Percentiles rank a stretch among this genome's conserved stretches.
phyloP scores from a whole-genome alignment of 37 sponge, comb jelly and placozoan species.

The Ianthella basta region DNA sequence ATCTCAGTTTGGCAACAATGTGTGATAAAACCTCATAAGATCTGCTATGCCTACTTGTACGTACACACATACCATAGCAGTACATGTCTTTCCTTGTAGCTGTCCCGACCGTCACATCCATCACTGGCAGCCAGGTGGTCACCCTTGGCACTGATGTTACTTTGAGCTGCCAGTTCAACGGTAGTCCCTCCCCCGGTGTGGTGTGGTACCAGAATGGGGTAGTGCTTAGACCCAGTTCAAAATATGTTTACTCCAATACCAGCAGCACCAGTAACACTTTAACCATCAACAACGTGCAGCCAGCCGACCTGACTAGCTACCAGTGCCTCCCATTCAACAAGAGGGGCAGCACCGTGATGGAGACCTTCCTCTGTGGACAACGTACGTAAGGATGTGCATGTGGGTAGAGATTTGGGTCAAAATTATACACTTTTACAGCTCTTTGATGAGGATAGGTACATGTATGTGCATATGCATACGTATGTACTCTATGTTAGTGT shows the following conservation, averaged over 20 bases:
- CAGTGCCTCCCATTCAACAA: not conserved
- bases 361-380: slow-evolving; percentile 16
- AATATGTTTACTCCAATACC: not conserved
- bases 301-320: slow-evolving; percentile 4
- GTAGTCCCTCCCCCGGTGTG: slow-evolving; percentile 2
- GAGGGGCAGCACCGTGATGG: not conserved
- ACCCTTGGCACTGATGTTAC: not conserved
- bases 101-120: not conserved
- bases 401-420: not conserved
- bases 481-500: no score
- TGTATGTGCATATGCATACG: not conserved
- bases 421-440: no score
- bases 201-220: not conserved
- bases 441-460: no score
- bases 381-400: slow-evolving; percentile 10
- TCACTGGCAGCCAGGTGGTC: not conserved
- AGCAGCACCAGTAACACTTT: not conserved
- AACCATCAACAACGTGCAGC: slow-evolving; percentile 10
- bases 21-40: no score
- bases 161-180: not conserved
- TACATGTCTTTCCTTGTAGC: not conserved
- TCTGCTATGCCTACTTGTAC: no score
- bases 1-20: not conserved
- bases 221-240: not conserved
- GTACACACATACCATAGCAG: no score